A percentile compares a stretch with the other conserved stretches of the same genome.
Evolutionary conservation across 1,140 invertebrate genomes (phyloP).

Genomic region (Drosophila subobscura): DNA sequence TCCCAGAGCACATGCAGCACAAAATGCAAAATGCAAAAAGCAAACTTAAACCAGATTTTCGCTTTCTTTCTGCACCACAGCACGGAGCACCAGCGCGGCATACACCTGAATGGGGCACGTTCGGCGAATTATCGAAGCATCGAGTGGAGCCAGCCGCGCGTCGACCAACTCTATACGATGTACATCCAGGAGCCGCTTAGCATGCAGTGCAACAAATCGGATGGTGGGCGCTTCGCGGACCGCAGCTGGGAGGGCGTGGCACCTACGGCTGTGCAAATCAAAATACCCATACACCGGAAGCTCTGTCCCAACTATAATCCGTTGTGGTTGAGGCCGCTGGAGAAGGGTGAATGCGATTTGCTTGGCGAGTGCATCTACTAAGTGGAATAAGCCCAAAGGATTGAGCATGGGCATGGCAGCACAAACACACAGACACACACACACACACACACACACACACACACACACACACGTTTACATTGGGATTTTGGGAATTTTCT

Average conservation of each 20-base stretch:
- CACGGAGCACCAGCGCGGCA: conserved; percentile 84
- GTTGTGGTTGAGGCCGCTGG: conserved; percentile 78
- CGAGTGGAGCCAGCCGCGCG: conserved; percentile 91
- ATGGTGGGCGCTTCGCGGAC: conserved; percentile 89
- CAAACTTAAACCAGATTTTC: background rate
- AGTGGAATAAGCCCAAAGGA: conserved; percentile 3
- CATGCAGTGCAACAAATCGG: conserved; percentile 97
- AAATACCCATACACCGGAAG: conserved; percentile 81
- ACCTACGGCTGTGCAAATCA: conserved; percentile 76
- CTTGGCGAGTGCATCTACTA: conserved; percentile 83
- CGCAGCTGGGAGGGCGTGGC: conserved; percentile 78
- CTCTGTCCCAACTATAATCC: conserved; percentile 83
- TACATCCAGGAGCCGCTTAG: conserved; percentile 94
- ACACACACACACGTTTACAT: background rate
- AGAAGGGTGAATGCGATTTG: conserved; percentile 81
- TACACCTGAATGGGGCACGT: conserved; percentile 81
- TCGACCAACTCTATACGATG: conserved; percentile 89
- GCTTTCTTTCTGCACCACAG: conserved; percentile 31
- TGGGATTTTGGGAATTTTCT: conserved; percentile 1
- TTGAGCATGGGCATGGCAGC: conserved; percentile 35
- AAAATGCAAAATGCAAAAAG: background rate
- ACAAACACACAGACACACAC: conserved; percentile 14
- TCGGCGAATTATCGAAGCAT: conserved; percentile 92
- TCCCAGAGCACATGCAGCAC: too few relatives aligned
- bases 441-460: conserved; percentile 4